Conservation (phyloP, 2,888 invertebrate species). For the Oxycera nigricornis region DNA sequence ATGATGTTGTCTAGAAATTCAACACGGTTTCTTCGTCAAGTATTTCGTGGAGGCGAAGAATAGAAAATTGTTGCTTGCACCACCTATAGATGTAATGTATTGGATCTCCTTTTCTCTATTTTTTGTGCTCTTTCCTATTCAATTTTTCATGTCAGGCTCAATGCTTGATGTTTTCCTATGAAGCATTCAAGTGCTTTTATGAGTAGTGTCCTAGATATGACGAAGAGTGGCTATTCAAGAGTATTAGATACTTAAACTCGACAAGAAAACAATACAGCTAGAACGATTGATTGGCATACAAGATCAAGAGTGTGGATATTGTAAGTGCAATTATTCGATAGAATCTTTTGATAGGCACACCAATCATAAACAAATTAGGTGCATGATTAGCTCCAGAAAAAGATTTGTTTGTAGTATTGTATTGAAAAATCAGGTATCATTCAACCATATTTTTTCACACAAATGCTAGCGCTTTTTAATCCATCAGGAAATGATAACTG, state of each 20-base stretch:
- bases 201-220: slow-evolving; percentile 29
- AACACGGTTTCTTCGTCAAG: background rate
- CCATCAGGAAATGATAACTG: too few relatives aligned
- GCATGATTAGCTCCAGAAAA: too few relatives aligned
- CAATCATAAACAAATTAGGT: too few relatives aligned
- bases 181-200: slow-evolving; percentile 6
- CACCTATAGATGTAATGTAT: too few relatives aligned
- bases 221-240: slow-evolving; percentile 22
- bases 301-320: slow-evolving; percentile 13
- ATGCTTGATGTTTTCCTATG: slow-evolving; percentile 22
- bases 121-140: too few relatives aligned
- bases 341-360: too few relatives aligned
- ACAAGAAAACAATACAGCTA: slow-evolving; percentile 14
- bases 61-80: background rate
- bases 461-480: too few relatives aligned
- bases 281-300: slow-evolving; percentile 10
- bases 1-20: background rate
- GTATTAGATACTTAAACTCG: slow-evolving; percentile 11
- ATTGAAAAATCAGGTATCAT: background rate
- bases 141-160: slow-evolving; percentile 24
- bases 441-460: too few relatives aligned
- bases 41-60: too few relatives aligned
- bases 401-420: background rate
- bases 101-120: too few relatives aligned
- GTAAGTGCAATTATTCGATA: background rate